phyloP scores from a whole-genome alignment of 2,113 vertebrate species.

The Chaenocephalus aceratus region DNA sequence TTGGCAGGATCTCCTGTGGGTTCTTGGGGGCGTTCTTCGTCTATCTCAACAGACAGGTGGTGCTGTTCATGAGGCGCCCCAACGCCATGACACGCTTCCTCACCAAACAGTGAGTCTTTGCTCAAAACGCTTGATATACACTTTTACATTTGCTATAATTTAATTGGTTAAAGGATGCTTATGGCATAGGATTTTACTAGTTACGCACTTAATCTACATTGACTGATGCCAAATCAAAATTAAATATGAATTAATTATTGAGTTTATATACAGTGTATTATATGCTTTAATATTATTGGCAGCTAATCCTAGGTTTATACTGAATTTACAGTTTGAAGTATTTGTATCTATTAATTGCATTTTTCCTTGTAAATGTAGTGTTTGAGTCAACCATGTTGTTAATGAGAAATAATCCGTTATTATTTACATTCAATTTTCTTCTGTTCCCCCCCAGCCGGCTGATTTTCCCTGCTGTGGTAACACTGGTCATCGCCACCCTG shows the following conservation, averaged over 20 bases:
- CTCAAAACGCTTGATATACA: no score
- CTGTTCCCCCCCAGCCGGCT: constrained; percentile 83
- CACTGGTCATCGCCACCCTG: constrained; percentile 89
- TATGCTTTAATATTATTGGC: no score
- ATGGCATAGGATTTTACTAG: not conserved
- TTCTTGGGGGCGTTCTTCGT: constrained; percentile 96
- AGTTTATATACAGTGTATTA: no score
- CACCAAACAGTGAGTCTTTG: constrained; percentile 89
- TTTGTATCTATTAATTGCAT: no score
- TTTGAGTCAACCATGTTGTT: not conserved
- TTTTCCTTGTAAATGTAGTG: not conserved
- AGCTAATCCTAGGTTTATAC: not conserved
- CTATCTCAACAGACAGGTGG: constrained; percentile 94
- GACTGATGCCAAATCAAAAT: not conserved
- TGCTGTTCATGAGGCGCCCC: constrained; percentile 89
- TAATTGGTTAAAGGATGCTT: not conserved
- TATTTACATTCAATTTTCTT: not conserved
- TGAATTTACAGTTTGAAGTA: not conserved
- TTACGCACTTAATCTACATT: not conserved
- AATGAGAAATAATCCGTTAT: not conserved
- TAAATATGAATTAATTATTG: not conserved
- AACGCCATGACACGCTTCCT: constrained; percentile 89
- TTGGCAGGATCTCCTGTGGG: constrained; percentile 86
- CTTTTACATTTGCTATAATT: not conserved
- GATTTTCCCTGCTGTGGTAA: constrained; percentile 91